Evolutionary conservation across 1,140 invertebrate species (phyloP), one percentile per base, ranked within the genome.

Genomic region (Propsilocerus akamusi): DNA sequence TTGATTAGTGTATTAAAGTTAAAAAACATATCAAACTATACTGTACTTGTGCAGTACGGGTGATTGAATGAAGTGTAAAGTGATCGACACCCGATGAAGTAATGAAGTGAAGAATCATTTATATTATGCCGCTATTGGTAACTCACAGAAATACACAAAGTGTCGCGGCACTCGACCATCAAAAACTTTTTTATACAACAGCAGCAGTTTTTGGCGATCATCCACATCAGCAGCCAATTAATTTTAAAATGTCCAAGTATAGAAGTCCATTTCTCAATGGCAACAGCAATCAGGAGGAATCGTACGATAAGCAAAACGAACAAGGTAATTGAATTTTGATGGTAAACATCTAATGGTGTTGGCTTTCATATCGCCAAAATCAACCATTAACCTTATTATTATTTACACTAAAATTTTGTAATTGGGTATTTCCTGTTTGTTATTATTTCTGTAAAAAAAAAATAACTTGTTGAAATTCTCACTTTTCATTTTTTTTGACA

Each of bases 31-130:
- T n/a, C n/a, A n/a, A n/a, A n/a, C n/a, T n/a, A n/a, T n/a, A n/a
- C n/a, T n/a, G n/a, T n/a, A n/a, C n/a, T n/a, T n/a, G 34, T 30
- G 28, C 10, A 30, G 28, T 30, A 30, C 10, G 28, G 17, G 22
- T 7, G 22, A 17, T 14, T 41, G 34, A 10, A 12, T 12, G 28
- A 12, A 30, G 28, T 41, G 34, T 41, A 41, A 20, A 41, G 34
- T 41, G 34, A 41, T n/a, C n/a, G n/a, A n/a, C n/a, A n/a, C n/a
- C n/a, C n/a, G n/a, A n/a, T n/a, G n/a, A n/a, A n/a, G n/a, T n/a
- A n/a, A n/a, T 41, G 34, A 41, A 41, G 34, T 41, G 34, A 41
- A 41, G 34, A 20, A 41, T 41, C 34, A 41, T 41, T 41, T 8
- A 8, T 17, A 14, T 41, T 41, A 41, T 41, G 34, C 34, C 34